Evolutionary conservation across 2,113 vertebrate genomes (phyloP).

Genomic region (Eclectus roratus): DNA sequence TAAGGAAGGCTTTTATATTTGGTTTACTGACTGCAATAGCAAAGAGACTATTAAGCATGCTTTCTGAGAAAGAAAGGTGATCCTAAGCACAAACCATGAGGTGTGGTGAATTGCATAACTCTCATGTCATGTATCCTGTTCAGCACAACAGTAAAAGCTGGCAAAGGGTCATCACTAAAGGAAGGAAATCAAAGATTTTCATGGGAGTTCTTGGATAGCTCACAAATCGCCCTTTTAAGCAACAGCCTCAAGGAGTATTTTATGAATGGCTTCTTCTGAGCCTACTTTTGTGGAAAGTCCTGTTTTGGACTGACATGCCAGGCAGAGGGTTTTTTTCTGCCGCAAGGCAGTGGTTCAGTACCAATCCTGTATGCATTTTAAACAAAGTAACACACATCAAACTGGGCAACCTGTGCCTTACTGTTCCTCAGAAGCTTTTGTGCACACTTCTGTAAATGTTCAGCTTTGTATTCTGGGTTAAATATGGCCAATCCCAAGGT

Average conservation of each 20-base stretch:
- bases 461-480: background rate
- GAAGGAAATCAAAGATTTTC: background rate
- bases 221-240: background rate
- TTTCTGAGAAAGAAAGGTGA: background rate
- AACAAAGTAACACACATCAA: background rate
- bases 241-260: background rate
- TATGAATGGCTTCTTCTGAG: background rate
- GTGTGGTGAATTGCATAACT: background rate
- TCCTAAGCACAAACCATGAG: background rate
- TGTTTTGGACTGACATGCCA: background rate
- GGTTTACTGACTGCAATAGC: background rate
- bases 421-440: background rate
- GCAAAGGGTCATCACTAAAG: background rate
- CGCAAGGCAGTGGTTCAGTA: background rate
- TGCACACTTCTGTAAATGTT: background rate
- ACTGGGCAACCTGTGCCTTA: background rate
- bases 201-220: background rate
- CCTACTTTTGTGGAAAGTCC: background rate
- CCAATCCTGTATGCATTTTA: background rate
- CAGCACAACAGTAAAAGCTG: background rate
- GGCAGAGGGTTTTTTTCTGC: background rate
- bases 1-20: background rate
- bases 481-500: background rate
- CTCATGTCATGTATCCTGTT: accelerated
- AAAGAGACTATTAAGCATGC: background rate